phyloP scores from a whole-genome alignment of 2,797 vertebrate genomes.

The Aplochiton taeniatus region DNA sequence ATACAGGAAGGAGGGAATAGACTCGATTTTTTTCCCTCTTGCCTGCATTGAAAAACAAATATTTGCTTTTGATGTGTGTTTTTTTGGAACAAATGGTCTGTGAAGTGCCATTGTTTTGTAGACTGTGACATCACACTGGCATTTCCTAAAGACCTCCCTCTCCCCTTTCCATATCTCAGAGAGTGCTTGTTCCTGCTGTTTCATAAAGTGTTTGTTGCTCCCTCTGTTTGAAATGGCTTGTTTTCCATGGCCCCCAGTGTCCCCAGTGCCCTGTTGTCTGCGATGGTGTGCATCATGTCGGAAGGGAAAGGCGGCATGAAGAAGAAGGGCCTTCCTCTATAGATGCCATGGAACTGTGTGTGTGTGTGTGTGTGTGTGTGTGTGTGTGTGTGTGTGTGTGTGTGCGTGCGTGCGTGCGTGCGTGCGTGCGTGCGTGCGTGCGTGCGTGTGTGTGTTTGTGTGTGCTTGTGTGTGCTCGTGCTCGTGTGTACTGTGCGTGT shows the following conservation, averaged over 20 bases:
- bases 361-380: slow-evolving; percentile 19
- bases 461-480: too few species aligned
- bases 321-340: background rate
- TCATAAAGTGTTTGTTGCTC: slow-evolving; percentile 39
- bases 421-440: background rate
- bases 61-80: slow-evolving; percentile 56
- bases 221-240: slow-evolving; percentile 20
- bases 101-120: slow-evolving; percentile 49
- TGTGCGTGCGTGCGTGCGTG: slow-evolving; percentile 1
- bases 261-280: background rate
- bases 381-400: background rate
- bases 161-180: slow-evolving; percentile 24
- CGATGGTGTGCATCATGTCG: background rate
- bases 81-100: slow-evolving; percentile 53
- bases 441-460: too few species aligned
- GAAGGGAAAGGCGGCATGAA: background rate
- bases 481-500: too few species aligned
- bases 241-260: slow-evolving; percentile 10
- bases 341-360: slow-evolving; percentile 5
- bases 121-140: slow-evolving; percentile 51
- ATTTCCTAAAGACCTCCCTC: slow-evolving; percentile 45
- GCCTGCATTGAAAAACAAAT: slow-evolving; percentile 50
- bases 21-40: slow-evolving; percentile 1
- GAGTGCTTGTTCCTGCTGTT: slow-evolving; percentile 18
- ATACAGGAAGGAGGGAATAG: slow-evolving; percentile 18